Evolutionary conservation across 2,797 vertebrate species (phyloP).

Genomic region (Anguilla pacifica): DNA sequence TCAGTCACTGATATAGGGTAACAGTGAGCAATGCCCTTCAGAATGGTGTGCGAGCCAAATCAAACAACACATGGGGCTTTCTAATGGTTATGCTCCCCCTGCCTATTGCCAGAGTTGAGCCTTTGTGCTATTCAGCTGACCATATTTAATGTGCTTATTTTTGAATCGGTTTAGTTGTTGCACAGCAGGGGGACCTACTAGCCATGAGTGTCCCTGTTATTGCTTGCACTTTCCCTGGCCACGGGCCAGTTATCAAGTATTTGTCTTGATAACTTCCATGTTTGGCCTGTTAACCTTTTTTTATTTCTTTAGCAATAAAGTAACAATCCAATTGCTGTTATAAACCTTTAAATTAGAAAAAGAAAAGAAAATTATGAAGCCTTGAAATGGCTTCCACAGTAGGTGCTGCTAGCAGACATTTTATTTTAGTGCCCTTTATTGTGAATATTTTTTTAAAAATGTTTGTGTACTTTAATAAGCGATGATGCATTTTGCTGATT

Average conservation of each 20-base stretch:
- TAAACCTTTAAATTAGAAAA: background rate
- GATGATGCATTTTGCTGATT: background rate
- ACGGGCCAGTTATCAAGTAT: background rate
- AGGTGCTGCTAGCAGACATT: background rate
- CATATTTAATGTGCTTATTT: conserved; percentile 18
- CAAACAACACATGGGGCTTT: conserved; percentile 9
- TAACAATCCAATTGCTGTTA: background rate
- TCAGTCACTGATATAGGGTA: background rate
- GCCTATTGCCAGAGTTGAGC: background rate
- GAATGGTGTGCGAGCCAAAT: conserved; percentile 8
- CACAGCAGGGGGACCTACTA: background rate
- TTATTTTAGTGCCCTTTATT: background rate
- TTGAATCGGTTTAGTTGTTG: conserved; percentile 13
- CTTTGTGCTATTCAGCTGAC: background rate
- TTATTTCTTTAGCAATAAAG: background rate
- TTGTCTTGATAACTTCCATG: background rate
- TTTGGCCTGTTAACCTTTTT: background rate
- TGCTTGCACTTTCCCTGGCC: conserved; percentile 5
- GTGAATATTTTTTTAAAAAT: background rate
- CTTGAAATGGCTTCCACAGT: background rate
- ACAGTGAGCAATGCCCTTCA: background rate
- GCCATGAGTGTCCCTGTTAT: background rate
- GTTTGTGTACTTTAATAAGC: background rate
- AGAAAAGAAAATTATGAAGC: background rate
- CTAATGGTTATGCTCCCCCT: conserved; percentile 4